phyloP scores from a whole-genome alignment of 2,113 vertebrate species.

The Manacus vitellinus region DNA sequence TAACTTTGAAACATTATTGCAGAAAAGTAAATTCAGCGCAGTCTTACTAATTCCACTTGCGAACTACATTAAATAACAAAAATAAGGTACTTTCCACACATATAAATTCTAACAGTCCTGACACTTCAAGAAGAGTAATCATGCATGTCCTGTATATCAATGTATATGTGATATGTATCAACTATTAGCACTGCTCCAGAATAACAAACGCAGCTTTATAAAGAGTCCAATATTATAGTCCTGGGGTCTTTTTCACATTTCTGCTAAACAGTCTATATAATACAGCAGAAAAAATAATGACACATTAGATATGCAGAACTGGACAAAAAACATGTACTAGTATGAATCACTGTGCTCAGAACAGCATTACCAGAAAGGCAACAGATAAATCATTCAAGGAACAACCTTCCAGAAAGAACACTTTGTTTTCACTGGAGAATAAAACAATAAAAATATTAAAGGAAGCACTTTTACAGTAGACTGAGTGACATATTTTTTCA shows the following conservation, averaged over 20 bases:
- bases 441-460: conserved; percentile 21
- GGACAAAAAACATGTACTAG: neutral
- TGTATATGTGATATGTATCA: neutral
- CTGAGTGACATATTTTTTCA: neutral
- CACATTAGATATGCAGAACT: neutral
- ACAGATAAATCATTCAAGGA: neutral
- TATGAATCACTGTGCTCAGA: neutral
- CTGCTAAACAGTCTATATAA: neutral
- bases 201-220: neutral
- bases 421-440: neutral
- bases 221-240: neutral
- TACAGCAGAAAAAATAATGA: neutral
- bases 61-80: neutral
- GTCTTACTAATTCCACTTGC: neutral
- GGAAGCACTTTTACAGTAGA: neutral
- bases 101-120: neutral
- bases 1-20: neutral
- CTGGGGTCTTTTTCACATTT: neutral
- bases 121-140: neutral
- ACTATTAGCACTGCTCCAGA: neutral
- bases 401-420: neutral
- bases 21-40: neutral
- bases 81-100: neutral
- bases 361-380: neutral
- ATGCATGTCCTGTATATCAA: neutral